Percentiles rank a stretch among this genome's conserved stretches.
Conservation (phyloP, 2,797 vertebrate genomes). For the Chelon labrosus region DNA sequence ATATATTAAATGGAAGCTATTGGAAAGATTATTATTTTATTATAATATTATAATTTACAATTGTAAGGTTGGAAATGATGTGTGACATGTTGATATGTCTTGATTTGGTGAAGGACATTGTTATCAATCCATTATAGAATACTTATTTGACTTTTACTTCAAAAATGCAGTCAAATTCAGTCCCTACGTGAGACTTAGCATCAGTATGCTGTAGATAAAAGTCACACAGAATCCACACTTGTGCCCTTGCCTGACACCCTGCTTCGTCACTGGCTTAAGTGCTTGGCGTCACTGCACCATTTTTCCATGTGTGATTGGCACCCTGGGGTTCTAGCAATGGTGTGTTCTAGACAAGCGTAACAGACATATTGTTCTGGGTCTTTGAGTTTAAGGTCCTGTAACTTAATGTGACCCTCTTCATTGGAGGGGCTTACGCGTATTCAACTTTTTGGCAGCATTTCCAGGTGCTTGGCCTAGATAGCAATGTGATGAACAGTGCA, state of each 20-base stretch:
- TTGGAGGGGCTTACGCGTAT: constrained; percentile 9
- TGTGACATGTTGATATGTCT: background rate
- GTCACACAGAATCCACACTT: constrained; percentile 6
- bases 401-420: constrained; percentile 14
- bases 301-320: constrained; percentile 15
- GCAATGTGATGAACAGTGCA: constrained; percentile 10
- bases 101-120: background rate
- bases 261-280: constrained; percentile 1
- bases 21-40: too few species aligned
- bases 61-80: background rate
- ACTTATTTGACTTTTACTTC: background rate
- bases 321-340: constrained; percentile 12
- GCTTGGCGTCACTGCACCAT: constrained; percentile 3
- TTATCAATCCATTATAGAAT: background rate
- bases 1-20: too few species aligned
- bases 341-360: constrained; percentile 15
- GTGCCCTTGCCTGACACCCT: background rate
- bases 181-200: background rate
- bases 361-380: constrained; percentile 12
- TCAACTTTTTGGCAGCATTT: constrained; percentile 16
- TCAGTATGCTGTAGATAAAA: background rate
- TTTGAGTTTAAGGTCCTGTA: constrained; percentile 6
- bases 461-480: constrained; percentile 9
- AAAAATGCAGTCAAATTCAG: background rate
- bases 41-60: too few species aligned